These are phyloP conservation scores for Mugil cephalus DNA, from an alignment of 2,113 vertebrate species.

Conservation along the genomic window DNA sequence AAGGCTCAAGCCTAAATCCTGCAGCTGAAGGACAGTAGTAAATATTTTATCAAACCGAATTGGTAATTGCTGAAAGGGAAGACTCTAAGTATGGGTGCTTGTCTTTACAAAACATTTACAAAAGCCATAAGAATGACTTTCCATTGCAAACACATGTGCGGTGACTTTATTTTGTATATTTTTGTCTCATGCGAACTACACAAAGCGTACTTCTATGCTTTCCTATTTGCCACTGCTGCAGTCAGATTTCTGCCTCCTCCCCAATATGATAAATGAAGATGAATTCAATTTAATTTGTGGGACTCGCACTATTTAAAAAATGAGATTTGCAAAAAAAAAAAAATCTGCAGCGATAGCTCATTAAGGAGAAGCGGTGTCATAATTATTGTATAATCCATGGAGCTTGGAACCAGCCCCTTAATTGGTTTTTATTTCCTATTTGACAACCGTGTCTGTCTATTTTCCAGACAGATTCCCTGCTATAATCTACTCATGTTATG, in stretches of 20 bases:
- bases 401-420: slow-evolving; percentile 5
- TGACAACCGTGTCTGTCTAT: background rate
- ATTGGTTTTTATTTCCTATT: slow-evolving; percentile 22
- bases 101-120: background rate
- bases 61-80: background rate
- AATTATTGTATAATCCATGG: slow-evolving; percentile 8
- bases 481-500: slow-evolving; percentile 1
- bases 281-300: slow-evolving; percentile 35
- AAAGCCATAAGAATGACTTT: too few species aligned
- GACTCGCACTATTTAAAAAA: slow-evolving; percentile 30
- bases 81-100: background rate
- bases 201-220: background rate
- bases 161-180: background rate
- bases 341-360: background rate
- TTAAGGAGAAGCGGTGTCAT: slow-evolving; percentile 16
- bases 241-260: background rate
- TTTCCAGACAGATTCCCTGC: background rate
- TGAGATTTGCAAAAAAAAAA: background rate
- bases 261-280: slow-evolving; percentile 9
- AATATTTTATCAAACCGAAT: slow-evolving; percentile 13
- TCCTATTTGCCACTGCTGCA: background rate
- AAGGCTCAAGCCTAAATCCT: slow-evolving; percentile 4
- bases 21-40: slow-evolving; percentile 7
- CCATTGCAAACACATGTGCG: too few species aligned
- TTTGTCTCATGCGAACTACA: too few species aligned